These are phyloP conservation scores for Micromys minutus DNA, from an alignment of 2,113 vertebrate species.

Conservation along the genomic window DNA sequence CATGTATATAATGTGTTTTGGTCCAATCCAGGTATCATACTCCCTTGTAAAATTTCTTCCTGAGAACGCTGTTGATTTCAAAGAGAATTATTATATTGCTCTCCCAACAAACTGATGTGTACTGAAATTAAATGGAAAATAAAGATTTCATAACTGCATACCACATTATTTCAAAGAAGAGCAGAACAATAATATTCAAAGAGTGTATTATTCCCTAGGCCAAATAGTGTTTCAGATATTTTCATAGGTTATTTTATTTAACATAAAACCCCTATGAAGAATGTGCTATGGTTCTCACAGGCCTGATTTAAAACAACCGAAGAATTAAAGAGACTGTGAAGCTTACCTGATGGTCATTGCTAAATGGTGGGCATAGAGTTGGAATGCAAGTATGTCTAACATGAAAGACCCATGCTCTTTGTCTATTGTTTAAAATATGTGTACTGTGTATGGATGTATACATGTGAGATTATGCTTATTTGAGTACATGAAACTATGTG, in stretches of 20 bases:
- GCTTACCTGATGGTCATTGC: neutral
- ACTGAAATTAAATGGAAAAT: slow-evolving; percentile 44
- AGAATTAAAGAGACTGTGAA: neutral
- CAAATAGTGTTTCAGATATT: neutral
- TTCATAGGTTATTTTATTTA: slow-evolving; percentile 21
- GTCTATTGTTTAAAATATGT: neutral
- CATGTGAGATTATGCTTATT: neutral
- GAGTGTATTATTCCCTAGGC: neutral
- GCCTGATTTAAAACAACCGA: neutral
- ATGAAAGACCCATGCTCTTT: neutral
- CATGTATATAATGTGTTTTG: neutral
- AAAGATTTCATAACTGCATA: neutral
- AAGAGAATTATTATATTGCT: neutral
- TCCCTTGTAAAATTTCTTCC: neutral
- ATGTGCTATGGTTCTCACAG: neutral
- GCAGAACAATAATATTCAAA: slow-evolving; percentile 7
- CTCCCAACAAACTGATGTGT: neutral
- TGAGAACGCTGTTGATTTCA: slow-evolving; percentile 23
- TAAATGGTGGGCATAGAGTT: slow-evolving; percentile 40
- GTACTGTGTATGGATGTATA: neutral
- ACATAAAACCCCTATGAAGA: neutral
- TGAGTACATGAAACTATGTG: neutral
- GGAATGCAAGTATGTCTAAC: neutral
- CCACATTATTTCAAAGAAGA: slow-evolving; percentile 21
- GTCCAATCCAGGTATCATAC: neutral